These are phyloP conservation scores for Bombus fervidus DNA, from an alignment of 1,140 invertebrate species.

Conservation along the genomic window DNA sequence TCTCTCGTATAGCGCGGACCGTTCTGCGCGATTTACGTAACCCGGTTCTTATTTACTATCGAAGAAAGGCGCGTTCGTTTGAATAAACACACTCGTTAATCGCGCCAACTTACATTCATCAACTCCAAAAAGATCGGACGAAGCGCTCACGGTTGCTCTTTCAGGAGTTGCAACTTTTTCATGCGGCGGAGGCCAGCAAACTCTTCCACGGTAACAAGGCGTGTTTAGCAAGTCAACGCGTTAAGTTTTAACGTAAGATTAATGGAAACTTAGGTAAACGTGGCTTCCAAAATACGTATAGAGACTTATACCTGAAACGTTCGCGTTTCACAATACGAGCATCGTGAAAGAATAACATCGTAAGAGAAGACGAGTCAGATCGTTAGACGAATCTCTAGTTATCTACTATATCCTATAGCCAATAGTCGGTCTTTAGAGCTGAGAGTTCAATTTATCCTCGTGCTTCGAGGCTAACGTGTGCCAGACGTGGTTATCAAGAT, in stretches of 20 bases:
- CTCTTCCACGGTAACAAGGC: background rate
- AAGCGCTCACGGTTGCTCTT: background rate
- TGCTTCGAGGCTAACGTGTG: constrained; percentile 12
- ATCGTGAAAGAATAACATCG: background rate
- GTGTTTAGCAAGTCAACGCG: constrained; percentile 26
- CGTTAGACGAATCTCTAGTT: too few relatives aligned
- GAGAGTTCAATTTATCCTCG: constrained; percentile 25
- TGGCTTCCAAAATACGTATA: background rate
- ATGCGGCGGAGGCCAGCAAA: background rate
- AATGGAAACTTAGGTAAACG: constrained; percentile 10
- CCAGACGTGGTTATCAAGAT: constrained; percentile 25
- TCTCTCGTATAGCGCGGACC: background rate
- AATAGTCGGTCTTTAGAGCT: background rate
- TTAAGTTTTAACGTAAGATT: constrained; percentile 25
- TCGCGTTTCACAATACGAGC: background rate
- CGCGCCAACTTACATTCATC: constrained; percentile 11
- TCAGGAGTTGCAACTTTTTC: constrained; percentile 21
- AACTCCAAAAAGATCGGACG: background rate
- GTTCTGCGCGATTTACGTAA: constrained; percentile 10
- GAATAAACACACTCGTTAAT: constrained; percentile 45
- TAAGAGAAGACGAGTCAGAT: background rate
- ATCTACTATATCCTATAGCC: background rate
- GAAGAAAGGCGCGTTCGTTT: constrained; percentile 26
- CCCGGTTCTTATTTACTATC: background rate
- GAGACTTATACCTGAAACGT: background rate